Conservation (phyloP, 2,888 invertebrate genomes). For the Conistra vaccinii region DNA sequence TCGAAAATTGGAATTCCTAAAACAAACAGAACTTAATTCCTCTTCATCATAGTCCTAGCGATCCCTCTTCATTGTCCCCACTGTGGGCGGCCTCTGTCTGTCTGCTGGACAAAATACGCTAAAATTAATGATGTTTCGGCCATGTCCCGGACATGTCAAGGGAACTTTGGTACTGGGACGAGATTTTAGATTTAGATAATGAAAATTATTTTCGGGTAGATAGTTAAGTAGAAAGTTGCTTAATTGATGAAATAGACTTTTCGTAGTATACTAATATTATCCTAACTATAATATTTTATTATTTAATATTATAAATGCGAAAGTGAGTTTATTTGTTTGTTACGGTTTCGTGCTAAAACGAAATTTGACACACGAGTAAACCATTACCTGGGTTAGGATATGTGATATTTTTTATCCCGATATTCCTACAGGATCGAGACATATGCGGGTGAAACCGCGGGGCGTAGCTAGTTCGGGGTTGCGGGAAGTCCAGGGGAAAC, state of each 20-base stretch:
- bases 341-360: no score
- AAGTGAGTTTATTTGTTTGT: no score
- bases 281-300: no score
- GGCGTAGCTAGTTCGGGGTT: no score
- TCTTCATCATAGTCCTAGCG: slow-evolving; percentile 42
- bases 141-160: slow-evolving; percentile 46
- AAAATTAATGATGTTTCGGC: slow-evolving; percentile 68
- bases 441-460: no score
- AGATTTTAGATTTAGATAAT: slow-evolving; percentile 39
- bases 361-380: no score
- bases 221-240: not conserved
- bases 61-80: slow-evolving; percentile 62
- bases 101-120: slow-evolving; percentile 62
- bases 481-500: no score
- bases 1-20: slow-evolving; percentile 12
- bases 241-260: not conserved
- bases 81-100: slow-evolving; percentile 53
- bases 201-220: slow-evolving; percentile 11
- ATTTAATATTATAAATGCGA: no score
- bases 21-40: slow-evolving; percentile 40
- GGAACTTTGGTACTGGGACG: slow-evolving; percentile 12
- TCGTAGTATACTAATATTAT: no score
- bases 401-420: no score
- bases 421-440: no score
- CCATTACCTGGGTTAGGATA: no score